These are phyloP conservation scores for Aquatica leii DNA, from an alignment of 2,888 invertebrate species.

Conservation along the genomic window DNA sequence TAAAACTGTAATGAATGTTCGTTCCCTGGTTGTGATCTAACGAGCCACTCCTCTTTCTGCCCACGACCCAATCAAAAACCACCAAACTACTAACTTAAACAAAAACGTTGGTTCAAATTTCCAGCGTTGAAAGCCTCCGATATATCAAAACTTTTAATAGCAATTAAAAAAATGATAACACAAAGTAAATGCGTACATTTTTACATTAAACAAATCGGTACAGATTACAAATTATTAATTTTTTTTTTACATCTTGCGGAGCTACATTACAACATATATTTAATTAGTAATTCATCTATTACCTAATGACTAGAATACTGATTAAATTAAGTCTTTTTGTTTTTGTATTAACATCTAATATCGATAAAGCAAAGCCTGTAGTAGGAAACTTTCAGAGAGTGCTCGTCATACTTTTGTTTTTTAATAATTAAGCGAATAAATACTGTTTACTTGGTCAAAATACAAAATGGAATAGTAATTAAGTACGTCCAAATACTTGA, in stretches of 20 bases:
- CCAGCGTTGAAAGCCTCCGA: too few relatives aligned
- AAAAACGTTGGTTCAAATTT: too few relatives aligned
- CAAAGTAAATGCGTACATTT: conserved; percentile 19
- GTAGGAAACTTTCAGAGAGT: conserved; percentile 32
- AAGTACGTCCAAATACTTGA: conserved; percentile 44
- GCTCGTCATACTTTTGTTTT: not conserved
- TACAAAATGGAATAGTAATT: conserved; percentile 18
- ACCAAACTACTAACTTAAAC: too few relatives aligned
- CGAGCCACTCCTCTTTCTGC: too few relatives aligned
- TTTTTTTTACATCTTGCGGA: conserved; percentile 46
- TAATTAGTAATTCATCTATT: conserved; percentile 46
- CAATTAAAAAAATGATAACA: too few relatives aligned
- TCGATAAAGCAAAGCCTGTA: conserved; percentile 43
- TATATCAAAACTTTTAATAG: too few relatives aligned
- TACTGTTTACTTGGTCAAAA: conserved; percentile 18
- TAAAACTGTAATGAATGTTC: too few relatives aligned
- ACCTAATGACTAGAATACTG: conserved; percentile 55
- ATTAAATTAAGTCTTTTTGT: conserved; percentile 53
- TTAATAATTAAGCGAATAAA: conserved; percentile 9
- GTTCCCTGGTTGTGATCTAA: too few relatives aligned
- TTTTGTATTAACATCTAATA: conserved; percentile 44
- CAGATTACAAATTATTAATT: conserved; percentile 46
- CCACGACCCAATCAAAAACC: too few relatives aligned
- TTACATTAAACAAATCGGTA: conserved; percentile 45
- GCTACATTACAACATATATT: conserved; percentile 50